Base-by-base conservation (phyloP, 2,797 vertebrate species). In the Sebastes umbrosus region DNA sequence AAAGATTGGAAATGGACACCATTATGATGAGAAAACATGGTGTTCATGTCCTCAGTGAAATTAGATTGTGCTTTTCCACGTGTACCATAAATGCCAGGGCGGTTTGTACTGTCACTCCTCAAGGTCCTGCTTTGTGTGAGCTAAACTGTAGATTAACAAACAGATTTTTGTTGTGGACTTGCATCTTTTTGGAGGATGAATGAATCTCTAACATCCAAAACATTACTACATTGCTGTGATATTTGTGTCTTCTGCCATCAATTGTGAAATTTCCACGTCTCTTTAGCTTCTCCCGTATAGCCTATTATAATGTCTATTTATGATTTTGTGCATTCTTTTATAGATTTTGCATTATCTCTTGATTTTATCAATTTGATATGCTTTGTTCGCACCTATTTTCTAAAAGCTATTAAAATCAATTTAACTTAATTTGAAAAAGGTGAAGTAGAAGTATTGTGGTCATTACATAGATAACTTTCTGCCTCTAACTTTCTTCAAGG, bases 401-500 rank as follows among this genome's bases (percentile, higher is more conserved):
- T 10, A 4, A 77, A 75, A 60, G 52, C 55, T 63, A 74, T 73
- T 73, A 32, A 79, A 75, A 69, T 13, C 7, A 18, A 80, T 75
- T 60, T 59, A n/a, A 20, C 8, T 34, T 59, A 10, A 74, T 70
- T 8, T 77, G n/a, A 74, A 83, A 83, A 67, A 73, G 57, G 55
- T 39, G 43, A 73, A 54, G 69, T 4, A 24, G 27, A 74, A 76
- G 57, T 71, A 74, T 77, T 64, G 43, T 54, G 31, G 69, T 74
- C 72, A 73, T 84, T 72, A 77, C 43, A 46, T 5, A 63, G 70
- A 82, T 54, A 84, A 88, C 57, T 83, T 67, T 85, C 43, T 62
- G 22, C 57, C 50, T 83, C 67, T 16, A 75, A 81, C 83, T 86
- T 81, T 84, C 68, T 79, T 79, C 66, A 72, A 84, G 67, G 81